These are phyloP conservation scores for Hephaestus fuliginosus DNA, from an alignment of 2,797 vertebrate genomes.

Conservation along the genomic window DNA sequence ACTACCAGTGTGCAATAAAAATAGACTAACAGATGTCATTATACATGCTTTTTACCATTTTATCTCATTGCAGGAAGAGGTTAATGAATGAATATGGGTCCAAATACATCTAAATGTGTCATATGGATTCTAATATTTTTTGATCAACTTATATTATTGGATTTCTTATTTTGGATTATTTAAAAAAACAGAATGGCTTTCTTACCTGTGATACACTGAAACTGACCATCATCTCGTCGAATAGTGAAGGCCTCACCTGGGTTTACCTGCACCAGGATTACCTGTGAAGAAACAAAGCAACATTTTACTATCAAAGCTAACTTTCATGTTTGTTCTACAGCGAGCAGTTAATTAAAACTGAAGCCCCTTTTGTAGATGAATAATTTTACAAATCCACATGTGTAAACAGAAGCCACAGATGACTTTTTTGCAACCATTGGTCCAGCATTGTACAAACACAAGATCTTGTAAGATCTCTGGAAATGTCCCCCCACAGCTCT, in stretches of 20 bases:
- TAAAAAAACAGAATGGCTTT: neutral
- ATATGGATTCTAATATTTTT: neutral
- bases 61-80: neutral
- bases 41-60: neutral
- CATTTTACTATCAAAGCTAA: neutral
- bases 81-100: neutral
- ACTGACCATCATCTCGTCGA: slow-evolving; percentile 99
- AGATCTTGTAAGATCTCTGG: neutral
- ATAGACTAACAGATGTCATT: neutral
- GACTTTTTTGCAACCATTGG: neutral
- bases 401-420: neutral
- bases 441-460: neutral
- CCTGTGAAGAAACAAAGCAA: slow-evolving; percentile 81
- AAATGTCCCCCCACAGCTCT: neutral
- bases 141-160: neutral
- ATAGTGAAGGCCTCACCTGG: slow-evolving; percentile 99
- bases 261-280: slow-evolving; percentile 99
- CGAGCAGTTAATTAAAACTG: neutral
- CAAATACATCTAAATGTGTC: neutral
- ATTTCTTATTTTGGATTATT: neutral
- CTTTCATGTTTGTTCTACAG: neutral
- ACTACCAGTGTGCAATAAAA: neutral
- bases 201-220: slow-evolving; percentile 99
- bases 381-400: neutral
- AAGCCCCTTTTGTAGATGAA: neutral